Evolutionary conservation across 2,888 invertebrate genomes (phyloP).

Genomic region (Tuberolachnus salignus): DNA sequence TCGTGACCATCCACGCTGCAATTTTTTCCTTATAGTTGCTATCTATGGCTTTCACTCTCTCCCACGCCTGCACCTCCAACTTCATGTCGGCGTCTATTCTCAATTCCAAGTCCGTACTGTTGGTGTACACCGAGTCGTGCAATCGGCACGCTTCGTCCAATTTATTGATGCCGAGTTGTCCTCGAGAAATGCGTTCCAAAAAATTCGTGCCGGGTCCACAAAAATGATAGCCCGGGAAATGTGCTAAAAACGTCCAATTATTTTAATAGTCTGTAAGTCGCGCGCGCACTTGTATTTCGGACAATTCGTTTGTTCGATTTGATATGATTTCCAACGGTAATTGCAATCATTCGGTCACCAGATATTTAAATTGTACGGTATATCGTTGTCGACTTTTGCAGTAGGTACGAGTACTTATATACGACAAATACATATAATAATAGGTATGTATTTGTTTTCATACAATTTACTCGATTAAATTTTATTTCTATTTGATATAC

Average conservation of each 20-base stretch:
- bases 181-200: conserved; percentile 36
- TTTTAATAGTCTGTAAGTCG: too few relatives aligned
- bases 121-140: conserved; percentile 57
- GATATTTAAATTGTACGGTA: too few relatives aligned
- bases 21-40: conserved; percentile 54
- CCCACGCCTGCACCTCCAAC: conserved; percentile 56
- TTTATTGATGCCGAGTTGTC: conserved; percentile 53
- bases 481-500: too few relatives aligned
- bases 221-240: conserved; percentile 57
- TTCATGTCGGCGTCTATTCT: conserved; percentile 55
- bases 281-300: too few relatives aligned
- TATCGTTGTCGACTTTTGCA: too few relatives aligned
- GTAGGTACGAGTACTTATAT: too few relatives aligned
- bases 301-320: too few relatives aligned
- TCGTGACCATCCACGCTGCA: conserved; percentile 57
- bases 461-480: too few relatives aligned
- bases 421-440: too few relatives aligned
- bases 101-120: conserved; percentile 9
- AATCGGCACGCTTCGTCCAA: conserved; percentile 58
- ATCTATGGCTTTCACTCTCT: conserved; percentile 53
- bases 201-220: conserved; percentile 62
- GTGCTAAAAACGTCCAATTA: conserved; percentile 34
- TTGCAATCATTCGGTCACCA: too few relatives aligned
- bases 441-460: too few relatives aligned
- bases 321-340: too few relatives aligned